Evolutionary conservation across 2,888 invertebrate genomes (phyloP).

Genomic region (Teleiodes luculella): DNA sequence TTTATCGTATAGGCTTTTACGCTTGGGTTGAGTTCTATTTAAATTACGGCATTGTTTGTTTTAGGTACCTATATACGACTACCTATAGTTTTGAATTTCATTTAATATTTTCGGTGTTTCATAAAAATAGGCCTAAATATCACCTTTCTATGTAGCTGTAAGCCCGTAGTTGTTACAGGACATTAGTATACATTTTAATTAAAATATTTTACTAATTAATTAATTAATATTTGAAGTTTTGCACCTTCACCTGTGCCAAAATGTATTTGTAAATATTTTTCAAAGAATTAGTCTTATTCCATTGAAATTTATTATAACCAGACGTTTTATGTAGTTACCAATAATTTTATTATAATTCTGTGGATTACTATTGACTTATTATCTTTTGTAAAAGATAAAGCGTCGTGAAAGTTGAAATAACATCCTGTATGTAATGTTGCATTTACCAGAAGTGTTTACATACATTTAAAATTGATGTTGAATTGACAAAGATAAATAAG

Average conservation of each 20-base stretch:
- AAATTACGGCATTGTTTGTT: background rate
- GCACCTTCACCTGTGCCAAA: slow-evolving; percentile 74
- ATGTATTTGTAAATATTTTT: slow-evolving; percentile 60
- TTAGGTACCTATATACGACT: background rate
- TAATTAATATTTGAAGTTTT: slow-evolving; percentile 40
- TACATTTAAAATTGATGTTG: no score
- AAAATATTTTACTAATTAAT: slow-evolving; percentile 51
- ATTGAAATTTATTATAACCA: slow-evolving; percentile 40
- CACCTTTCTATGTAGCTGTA: slow-evolving; percentile 50
- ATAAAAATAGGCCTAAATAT: slow-evolving; percentile 65
- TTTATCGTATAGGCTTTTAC: slow-evolving; percentile 2
- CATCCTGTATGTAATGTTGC: no score
- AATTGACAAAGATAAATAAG: no score
- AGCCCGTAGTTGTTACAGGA: slow-evolving; percentile 72
- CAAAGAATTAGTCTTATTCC: slow-evolving; percentile 46
- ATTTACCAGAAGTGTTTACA: no score
- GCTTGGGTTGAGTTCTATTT: no score
- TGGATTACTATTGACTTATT: slow-evolving; percentile 26
- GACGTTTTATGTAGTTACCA: slow-evolving; percentile 38
- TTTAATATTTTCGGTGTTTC: background rate
- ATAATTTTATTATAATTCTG: slow-evolving; percentile 26
- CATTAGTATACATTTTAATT: slow-evolving; percentile 55
- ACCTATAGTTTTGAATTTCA: background rate
- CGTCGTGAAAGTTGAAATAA: no score
- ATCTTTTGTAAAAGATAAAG: background rate